Evolutionary conservation across 2,888 invertebrate genomes (phyloP).

Genomic region (Tanypteryx hageni): DNA sequence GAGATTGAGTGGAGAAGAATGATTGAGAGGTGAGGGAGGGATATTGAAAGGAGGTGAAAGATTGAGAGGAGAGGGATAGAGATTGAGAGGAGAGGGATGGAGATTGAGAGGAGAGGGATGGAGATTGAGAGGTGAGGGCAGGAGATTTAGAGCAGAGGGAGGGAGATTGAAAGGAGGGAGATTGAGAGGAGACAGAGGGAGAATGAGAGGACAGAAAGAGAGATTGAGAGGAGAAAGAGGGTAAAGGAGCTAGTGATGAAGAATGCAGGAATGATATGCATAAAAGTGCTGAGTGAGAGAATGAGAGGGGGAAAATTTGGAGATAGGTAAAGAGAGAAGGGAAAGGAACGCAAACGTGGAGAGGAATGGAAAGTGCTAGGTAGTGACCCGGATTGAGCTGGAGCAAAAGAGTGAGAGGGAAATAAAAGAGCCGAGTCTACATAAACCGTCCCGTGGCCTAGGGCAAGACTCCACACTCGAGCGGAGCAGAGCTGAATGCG

Average conservation of each 20-base stretch:
- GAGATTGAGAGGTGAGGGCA: not conserved
- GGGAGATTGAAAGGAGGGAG: too few species aligned
- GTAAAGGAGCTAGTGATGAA: not conserved
- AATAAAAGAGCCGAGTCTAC: not conserved
- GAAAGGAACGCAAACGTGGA: not conserved
- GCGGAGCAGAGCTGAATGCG: not conserved
- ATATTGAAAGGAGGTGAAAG: too few species aligned
- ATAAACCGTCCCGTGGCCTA: constrained; percentile 10
- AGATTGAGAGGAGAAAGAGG: not conserved
- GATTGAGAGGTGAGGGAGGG: too few species aligned
- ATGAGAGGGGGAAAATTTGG: not conserved
- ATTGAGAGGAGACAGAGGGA: too few species aligned
- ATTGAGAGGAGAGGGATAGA: too few species aligned
- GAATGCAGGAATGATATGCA: not conserved
- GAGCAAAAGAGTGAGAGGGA: too few species aligned
- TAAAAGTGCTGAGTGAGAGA: not conserved
- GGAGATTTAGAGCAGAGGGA: too few species aligned
- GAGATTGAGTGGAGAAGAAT: too few species aligned
- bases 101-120: not conserved
- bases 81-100: not conserved
- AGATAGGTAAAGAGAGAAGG: not conserved
- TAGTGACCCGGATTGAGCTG: not conserved
- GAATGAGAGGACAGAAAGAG: too few species aligned
- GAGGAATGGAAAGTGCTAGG: not conserved
- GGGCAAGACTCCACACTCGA: not conserved